Conservation (phyloP, 2,113 vertebrate species). For the Mirza zaza region DNA sequence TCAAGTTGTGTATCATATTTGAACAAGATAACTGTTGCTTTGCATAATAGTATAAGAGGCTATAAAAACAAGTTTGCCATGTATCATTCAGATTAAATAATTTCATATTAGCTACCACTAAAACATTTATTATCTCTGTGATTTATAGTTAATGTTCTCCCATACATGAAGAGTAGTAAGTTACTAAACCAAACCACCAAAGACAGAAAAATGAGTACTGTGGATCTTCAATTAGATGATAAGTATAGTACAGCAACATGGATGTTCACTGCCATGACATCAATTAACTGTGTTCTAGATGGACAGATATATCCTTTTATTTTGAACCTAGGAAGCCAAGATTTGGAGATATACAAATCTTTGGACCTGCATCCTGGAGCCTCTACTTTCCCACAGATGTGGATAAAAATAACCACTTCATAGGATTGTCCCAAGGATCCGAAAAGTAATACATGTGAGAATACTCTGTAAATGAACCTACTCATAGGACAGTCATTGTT, state of each 20-base stretch:
- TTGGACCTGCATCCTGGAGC: neutral
- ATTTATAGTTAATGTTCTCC: neutral
- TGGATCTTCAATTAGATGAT: neutral
- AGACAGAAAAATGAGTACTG: neutral
- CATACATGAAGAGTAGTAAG: neutral
- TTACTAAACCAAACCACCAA: neutral
- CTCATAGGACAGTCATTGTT: neutral
- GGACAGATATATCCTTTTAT: neutral
- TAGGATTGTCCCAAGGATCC: neutral
- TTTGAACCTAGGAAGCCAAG: neutral
- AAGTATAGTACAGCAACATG: neutral
- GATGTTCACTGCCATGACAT: neutral
- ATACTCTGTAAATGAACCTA: neutral
- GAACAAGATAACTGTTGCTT: neutral
- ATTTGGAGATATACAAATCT: neutral
- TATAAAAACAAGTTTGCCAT: conserved; percentile 32
- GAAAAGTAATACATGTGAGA: neutral
- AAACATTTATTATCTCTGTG: neutral
- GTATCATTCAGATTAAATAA: neutral
- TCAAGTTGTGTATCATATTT: neutral
- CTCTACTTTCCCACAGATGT: neutral
- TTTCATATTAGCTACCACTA: neutral
- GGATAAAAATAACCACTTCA: neutral
- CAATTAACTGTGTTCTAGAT: neutral
- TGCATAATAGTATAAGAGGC: neutral